Base-by-base conservation (phyloP, 2,888 invertebrate species). In the Uropetala carovei region DNA sequence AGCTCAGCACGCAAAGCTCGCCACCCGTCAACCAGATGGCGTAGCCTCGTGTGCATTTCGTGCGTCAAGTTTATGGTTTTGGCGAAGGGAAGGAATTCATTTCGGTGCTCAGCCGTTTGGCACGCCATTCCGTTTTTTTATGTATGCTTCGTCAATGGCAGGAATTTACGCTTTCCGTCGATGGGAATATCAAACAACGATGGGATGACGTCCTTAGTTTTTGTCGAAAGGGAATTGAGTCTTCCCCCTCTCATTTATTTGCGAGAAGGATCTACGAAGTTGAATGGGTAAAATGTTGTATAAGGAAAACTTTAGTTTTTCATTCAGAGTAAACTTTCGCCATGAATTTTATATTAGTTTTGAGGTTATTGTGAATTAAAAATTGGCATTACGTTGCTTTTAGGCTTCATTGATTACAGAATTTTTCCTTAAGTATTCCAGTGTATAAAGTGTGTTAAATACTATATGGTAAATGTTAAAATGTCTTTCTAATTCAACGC, bases 1-100 rank as follows among this genome's bases (percentile, higher is more conserved):
- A 83, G 86, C 22, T 60, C 27, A 60, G 27, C 86, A 86, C 86
- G 86, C 86, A 60, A 86, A 58, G 27, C 30, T 27, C 86, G 22
- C 60, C 57, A 86, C 22, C 86, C 60, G 60, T 30, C 86, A 27
- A 30, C 60, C 86, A 86, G 86, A 60, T 86, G 86, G 60, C 86
- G 27, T 60, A 27, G 60, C 30, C 22, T 30, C 86, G 30, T 30
- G 27, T 16, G 27, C 22, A 30, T 86, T 16, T 86, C 60, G 86
- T 86, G 60, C 60, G 86, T 86, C 86, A 60, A 86, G 27, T 85
- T 85, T 85, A 57, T 85, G 58, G 60, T 60, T 27, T 60, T 60
- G 22, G 86, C 27, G 16, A 27, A 60, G 86, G 22, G 60, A 86
- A 86, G 27, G 59, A 60, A 86, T 86, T 86, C 60, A 86, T 86